These are phyloP conservation scores for Etheostoma spectabile DNA, from an alignment of 2,113 vertebrate species.

Conservation along the genomic window DNA sequence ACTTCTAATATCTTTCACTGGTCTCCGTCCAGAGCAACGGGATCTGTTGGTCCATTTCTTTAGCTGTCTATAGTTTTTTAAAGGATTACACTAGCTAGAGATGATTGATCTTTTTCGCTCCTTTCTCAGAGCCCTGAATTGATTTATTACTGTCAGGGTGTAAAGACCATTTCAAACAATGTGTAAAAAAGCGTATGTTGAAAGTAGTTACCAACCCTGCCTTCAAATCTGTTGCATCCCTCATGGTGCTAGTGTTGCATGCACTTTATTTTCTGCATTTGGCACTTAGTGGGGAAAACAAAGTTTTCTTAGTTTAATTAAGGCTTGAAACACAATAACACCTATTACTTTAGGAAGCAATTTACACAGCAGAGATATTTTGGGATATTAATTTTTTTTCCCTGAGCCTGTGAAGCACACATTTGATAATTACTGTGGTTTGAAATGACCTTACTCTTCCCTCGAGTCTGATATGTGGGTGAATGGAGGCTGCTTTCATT, in stretches of 20 bases:
- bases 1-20: too few species aligned
- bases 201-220: too few species aligned
- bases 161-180: too few species aligned
- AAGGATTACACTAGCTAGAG: too few species aligned
- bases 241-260: conserved; percentile 42
- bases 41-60: too few species aligned
- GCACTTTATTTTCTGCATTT: conserved; percentile 40
- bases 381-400: conserved; percentile 61
- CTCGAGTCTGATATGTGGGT: conserved; percentile 72
- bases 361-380: conserved; percentile 59
- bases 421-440: conserved; percentile 76
- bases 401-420: conserved; percentile 56
- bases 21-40: too few species aligned
- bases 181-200: too few species aligned
- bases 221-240: conserved; percentile 15
- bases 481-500: conserved; percentile 74
- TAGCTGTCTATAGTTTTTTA: too few species aligned
- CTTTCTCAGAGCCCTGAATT: too few species aligned
- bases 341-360: conserved; percentile 39
- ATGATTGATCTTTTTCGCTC: too few species aligned
- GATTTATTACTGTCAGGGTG: too few species aligned
- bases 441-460: conserved; percentile 74
- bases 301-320: conserved; percentile 22
- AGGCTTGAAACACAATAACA: conserved; percentile 10
- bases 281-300: neutral